These are phyloP conservation scores for Melanitta fusca DNA, from an alignment of 2,797 vertebrate species.

Conservation along the genomic window DNA sequence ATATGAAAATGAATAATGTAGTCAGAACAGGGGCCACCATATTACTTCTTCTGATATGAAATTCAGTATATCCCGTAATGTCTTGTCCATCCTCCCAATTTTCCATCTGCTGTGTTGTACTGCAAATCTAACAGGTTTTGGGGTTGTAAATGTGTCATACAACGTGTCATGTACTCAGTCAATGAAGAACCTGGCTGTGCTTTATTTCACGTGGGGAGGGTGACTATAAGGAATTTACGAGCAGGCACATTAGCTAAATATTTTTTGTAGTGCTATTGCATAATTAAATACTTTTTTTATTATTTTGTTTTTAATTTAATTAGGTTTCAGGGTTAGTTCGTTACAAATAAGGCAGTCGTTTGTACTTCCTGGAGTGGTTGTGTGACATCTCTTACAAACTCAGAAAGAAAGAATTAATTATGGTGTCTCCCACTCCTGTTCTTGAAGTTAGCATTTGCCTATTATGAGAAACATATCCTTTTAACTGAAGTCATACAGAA, in stretches of 20 bases:
- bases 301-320: not conserved
- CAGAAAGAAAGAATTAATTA: not conserved
- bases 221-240: not conserved
- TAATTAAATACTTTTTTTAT: not conserved
- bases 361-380: not conserved
- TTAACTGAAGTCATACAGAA: not conserved
- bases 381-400: not conserved
- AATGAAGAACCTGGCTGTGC: not conserved
- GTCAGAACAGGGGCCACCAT: not conserved
- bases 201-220: not conserved
- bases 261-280: not conserved
- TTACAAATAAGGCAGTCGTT: not conserved
- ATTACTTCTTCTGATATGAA: not conserved
- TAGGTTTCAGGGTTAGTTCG: not conserved
- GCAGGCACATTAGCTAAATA: not conserved
- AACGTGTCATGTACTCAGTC: not conserved
- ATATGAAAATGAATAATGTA: constrained; percentile 48
- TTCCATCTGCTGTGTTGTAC: not conserved
- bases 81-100: not conserved
- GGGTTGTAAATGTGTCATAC: not conserved
- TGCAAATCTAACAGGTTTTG: not conserved
- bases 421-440: not conserved
- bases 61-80: not conserved
- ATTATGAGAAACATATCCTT: not conserved
- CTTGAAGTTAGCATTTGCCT: not conserved